Percentiles rank a stretch among this genome's conserved stretches.
Conservation (phyloP, 2,888 invertebrate genomes). For the Coecobrya sp. region DNA sequence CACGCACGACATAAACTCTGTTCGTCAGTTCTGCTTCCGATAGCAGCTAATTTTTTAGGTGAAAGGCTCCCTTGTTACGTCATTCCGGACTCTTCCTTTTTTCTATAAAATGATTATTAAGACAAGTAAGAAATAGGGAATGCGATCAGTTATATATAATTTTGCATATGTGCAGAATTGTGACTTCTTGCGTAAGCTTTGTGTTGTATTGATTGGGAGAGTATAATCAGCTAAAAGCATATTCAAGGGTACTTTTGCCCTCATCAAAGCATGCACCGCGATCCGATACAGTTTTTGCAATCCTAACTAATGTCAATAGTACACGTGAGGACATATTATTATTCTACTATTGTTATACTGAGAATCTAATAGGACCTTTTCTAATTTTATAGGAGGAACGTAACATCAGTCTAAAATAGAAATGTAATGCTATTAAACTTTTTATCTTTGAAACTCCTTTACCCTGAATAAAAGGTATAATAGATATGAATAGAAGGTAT, state of each 20-base stretch:
- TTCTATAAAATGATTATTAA: not conserved
- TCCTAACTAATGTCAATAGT: not conserved
- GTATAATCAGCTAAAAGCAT: not conserved
- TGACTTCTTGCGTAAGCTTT: conserved; percentile 13
- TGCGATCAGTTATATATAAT: not conserved
- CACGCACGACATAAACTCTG: conserved; percentile 25
- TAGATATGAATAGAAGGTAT: no score
- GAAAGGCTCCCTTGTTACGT: not conserved
- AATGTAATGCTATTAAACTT: no score
- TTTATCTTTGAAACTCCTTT: no score
- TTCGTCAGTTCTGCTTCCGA: not conserved
- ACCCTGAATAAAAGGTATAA: no score
- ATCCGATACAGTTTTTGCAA: not conserved
- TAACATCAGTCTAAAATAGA: no score
- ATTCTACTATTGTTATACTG: no score
- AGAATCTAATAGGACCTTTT: no score
- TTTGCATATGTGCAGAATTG: conserved; percentile 37
- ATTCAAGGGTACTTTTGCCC: not conserved
- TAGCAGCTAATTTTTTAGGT: conserved; percentile 2
- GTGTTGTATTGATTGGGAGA: not conserved
- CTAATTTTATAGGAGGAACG: no score
- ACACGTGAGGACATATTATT: no score
- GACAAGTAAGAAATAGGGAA: not conserved
- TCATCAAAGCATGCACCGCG: not conserved
- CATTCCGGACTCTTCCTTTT: not conserved